Percentiles rank a stretch among this genome's conserved stretches.
phyloP scores from a whole-genome alignment of 2,113 vertebrate genomes.

The Boleophthalmus pectinirostris region DNA sequence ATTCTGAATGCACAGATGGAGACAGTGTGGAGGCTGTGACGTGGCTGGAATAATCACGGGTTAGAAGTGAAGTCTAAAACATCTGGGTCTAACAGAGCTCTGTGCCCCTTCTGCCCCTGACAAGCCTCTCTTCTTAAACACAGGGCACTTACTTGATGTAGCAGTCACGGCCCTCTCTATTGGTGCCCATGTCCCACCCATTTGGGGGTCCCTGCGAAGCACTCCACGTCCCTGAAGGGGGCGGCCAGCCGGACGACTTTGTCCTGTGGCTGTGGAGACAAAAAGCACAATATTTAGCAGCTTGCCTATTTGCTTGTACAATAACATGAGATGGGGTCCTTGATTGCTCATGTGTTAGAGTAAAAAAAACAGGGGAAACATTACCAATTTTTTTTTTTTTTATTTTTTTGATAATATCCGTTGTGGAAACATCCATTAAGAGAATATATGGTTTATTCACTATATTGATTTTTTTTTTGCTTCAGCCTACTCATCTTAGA shows the following conservation, averaged over 20 bases:
- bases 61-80: constrained; percentile 62
- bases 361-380: neutral
- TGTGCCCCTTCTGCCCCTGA: neutral
- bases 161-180: constrained; percentile 93
- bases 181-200: constrained; percentile 96
- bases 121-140: constrained; percentile 48
- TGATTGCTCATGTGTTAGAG: neutral
- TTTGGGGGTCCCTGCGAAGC: constrained; percentile 90
- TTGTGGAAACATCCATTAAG: neutral
- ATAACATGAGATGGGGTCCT: neutral
- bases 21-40: constrained; percentile 71
- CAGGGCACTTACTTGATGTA: constrained; percentile 88
- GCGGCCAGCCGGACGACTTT: constrained; percentile 91
- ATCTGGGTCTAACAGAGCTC: constrained; percentile 55
- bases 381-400: too few species aligned
- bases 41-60: constrained; percentile 76
- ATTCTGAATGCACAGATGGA: constrained; percentile 76
- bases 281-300: constrained; percentile 8
- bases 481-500: neutral
- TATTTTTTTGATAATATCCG: neutral
- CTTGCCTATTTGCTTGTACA: neutral
- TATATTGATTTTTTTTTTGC: neutral
- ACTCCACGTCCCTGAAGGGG: constrained; percentile 89
- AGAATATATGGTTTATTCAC: neutral
- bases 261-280: constrained; percentile 85